phyloP scores from a whole-genome alignment of 2,888 invertebrate genomes.

The Conus canariensis region DNA sequence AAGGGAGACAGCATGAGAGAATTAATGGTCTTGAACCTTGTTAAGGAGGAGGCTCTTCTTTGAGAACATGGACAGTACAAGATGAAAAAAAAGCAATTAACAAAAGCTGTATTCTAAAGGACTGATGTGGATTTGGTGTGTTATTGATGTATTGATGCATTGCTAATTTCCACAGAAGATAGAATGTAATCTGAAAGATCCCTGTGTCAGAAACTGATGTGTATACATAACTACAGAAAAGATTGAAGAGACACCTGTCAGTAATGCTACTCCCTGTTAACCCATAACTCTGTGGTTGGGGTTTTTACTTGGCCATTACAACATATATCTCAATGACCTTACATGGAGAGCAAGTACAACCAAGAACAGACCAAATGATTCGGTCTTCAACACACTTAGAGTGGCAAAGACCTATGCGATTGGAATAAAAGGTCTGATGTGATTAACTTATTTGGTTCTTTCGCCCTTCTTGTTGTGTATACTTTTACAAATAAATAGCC shows the following conservation, averaged over 20 bases:
- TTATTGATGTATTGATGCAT: not conserved
- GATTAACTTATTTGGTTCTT: no score
- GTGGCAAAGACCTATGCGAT: no score
- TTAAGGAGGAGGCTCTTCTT: slow-evolving; percentile 24
- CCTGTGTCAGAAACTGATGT: not conserved
- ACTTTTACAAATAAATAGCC: no score
- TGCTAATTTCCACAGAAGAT: not conserved
- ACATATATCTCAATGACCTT: no score
- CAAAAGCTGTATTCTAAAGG: not conserved
- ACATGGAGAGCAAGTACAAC: no score
- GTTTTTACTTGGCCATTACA: no score
- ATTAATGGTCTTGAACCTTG: not conserved
- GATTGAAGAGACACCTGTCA: not conserved
- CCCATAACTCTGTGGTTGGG: no score
- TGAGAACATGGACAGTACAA: not conserved
- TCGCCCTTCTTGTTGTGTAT: no score
- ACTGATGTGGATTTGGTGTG: slow-evolving; percentile 11
- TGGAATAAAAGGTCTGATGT: no score
- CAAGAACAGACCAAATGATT: no score
- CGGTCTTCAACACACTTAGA: no score
- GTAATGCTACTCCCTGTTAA: no score
- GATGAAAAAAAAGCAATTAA: not conserved
- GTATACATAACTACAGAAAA: not conserved
- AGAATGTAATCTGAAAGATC: not conserved
- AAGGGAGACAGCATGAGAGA: not conserved